These are phyloP conservation scores for Odontamblyopus lacepedii DNA, from an alignment of 2,797 vertebrate genomes.

Conservation along the genomic window DNA sequence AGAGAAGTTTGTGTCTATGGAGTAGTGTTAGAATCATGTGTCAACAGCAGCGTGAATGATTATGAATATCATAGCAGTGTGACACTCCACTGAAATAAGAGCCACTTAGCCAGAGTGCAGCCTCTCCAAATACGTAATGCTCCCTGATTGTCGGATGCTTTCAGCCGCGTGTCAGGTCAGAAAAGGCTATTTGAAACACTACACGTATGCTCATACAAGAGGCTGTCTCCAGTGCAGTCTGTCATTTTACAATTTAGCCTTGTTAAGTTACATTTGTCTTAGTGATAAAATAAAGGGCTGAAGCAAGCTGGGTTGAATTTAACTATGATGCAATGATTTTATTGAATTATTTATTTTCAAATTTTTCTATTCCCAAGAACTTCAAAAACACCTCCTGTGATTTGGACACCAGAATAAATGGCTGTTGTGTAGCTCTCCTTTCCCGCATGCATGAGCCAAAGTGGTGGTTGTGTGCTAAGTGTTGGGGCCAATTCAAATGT, in stretches of 20 bases:
- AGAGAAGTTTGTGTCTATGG: conserved; percentile 25
- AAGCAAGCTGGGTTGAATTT: background rate
- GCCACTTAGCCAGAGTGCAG: conserved; percentile 66
- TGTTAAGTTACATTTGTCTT: background rate
- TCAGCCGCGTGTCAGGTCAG: conserved; percentile 32
- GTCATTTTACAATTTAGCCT: background rate
- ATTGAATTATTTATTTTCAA: background rate
- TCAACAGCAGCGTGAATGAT: conserved; percentile 57
- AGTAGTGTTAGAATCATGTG: conserved; percentile 47
- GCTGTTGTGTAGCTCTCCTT: background rate
- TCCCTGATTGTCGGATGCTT: conserved; percentile 58
- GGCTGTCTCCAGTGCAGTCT: conserved; percentile 12
- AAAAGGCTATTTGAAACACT: conserved; percentile 23
- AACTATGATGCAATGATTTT: background rate
- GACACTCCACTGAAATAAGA: conserved; percentile 57
- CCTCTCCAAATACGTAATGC: conserved; percentile 59
- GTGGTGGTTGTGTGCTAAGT: background rate
- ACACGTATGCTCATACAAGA: conserved; percentile 18
- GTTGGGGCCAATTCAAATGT: background rate
- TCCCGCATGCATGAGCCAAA: background rate
- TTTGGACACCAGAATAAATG: background rate
- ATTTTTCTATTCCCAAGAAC: background rate
- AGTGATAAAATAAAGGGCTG: background rate
- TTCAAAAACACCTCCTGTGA: background rate
- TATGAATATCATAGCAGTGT: conserved; percentile 56